Conservation (phyloP, 1,140 invertebrate species). For the Zaprionus gabonicus region DNA sequence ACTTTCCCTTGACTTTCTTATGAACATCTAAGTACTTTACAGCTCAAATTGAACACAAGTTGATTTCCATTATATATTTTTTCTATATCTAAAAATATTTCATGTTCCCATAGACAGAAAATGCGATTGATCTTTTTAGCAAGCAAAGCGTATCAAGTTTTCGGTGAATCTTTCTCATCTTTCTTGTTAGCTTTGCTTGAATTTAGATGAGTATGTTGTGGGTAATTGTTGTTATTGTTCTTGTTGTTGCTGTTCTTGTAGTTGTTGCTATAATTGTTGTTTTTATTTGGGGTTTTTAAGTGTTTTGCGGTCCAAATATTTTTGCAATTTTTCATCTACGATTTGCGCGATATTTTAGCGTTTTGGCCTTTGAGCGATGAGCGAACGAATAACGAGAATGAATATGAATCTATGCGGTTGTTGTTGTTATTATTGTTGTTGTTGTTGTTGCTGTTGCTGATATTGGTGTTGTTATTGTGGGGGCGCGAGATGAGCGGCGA, state of each 20-base stretch:
- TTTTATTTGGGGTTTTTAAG: conserved; percentile 48
- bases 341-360: conserved; percentile 55
- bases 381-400: conserved; percentile 5
- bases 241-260: conserved; percentile 14
- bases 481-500: not conserved
- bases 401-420: conserved; percentile 3
- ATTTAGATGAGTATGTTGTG: conserved; percentile 29
- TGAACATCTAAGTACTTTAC: no score
- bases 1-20: no score
- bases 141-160: not conserved
- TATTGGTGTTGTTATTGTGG: not conserved
- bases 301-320: conserved; percentile 56
- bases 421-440: not conserved
- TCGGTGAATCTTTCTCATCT: not conserved
- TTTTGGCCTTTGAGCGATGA: conserved; percentile 35
- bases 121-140: not conserved
- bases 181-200: conserved; percentile 9
- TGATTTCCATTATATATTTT: no score
- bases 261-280: conserved; percentile 20
- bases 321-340: conserved; percentile 49
- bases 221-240: not conserved
- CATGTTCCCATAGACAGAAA: no score
- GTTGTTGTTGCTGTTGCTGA: not conserved
- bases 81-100: no score
- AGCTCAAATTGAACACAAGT: no score